Evolutionary conservation across 2,888 invertebrate species (phyloP).

Genomic region (Dysmachus trigonus): DNA sequence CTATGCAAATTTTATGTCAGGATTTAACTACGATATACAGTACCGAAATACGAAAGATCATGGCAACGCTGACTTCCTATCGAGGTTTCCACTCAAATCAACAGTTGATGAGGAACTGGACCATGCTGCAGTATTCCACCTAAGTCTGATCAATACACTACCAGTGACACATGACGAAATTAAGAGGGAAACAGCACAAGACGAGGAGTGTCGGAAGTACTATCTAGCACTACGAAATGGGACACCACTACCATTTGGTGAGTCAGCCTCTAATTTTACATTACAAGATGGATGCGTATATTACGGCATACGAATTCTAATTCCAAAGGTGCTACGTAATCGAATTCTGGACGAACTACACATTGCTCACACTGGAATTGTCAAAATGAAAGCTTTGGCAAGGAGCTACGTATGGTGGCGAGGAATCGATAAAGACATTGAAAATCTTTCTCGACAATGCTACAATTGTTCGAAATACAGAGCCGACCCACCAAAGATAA

Average conservation of each 20-base stretch:
- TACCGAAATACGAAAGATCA: constrained; percentile 45
- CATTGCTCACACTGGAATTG: constrained; percentile 55
- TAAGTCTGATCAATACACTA: background rate
- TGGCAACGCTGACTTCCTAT: too few species aligned
- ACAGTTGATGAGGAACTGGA: too few species aligned
- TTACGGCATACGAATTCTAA: constrained; percentile 48
- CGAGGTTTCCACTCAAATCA: too few species aligned
- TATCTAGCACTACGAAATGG: background rate
- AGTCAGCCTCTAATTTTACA: background rate
- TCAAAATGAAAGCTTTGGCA: constrained; percentile 54
- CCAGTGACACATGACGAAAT: background rate
- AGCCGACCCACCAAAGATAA: background rate
- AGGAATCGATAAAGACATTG: constrained; percentile 54
- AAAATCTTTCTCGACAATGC: constrained; percentile 22
- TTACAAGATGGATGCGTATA: constrained; percentile 33
- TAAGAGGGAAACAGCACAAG: background rate
- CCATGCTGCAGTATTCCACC: too few species aligned
- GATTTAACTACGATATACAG: constrained; percentile 49
- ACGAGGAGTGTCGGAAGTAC: background rate
- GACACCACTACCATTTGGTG: background rate
- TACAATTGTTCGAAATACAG: background rate
- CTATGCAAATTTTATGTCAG: constrained; percentile 48
- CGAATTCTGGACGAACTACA: constrained; percentile 51
- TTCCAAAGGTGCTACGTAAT: constrained; percentile 46
- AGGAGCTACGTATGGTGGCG: constrained; percentile 55